Percentiles rank a stretch among this genome's conserved stretches.
Evolutionary conservation across 1,140 invertebrate species (phyloP).

Genomic region (Drosophila kurseongensis): DNA sequence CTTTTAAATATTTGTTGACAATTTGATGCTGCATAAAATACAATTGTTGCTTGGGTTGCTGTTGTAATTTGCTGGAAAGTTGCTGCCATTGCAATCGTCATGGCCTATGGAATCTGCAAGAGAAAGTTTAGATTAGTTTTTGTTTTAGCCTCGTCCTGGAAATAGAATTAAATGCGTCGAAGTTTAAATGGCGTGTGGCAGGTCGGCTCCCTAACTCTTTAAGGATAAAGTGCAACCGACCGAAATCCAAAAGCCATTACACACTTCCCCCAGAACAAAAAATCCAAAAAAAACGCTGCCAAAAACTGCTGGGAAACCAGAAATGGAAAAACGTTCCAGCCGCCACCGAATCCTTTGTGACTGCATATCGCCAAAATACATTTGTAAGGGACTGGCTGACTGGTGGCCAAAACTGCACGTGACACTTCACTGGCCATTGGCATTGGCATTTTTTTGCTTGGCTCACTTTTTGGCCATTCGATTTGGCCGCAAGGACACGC

Average conservation of each 20-base stretch:
- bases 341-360: slow-evolving; percentile 70
- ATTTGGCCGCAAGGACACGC: slow-evolving; percentile 51
- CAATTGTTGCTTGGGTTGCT: slow-evolving; percentile 77
- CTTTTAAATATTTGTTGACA: slow-evolving; percentile 79
- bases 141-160: slow-evolving; percentile 3
- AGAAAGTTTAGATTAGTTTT: slow-evolving; percentile 75
- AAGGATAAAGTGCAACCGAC: slow-evolving; percentile 28
- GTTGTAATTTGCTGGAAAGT: slow-evolving; percentile 82
- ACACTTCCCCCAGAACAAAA: slow-evolving; percentile 18
- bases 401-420: slow-evolving; percentile 58
- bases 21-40: slow-evolving; percentile 83
- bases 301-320: slow-evolving; percentile 54
- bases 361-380: slow-evolving; percentile 61
- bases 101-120: slow-evolving; percentile 90
- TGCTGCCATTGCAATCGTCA: slow-evolving; percentile 89
- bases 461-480: slow-evolving; percentile 52
- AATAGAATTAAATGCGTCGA: slow-evolving; percentile 6
- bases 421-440: slow-evolving; percentile 79
- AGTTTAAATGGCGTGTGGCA: slow-evolving; percentile 1
- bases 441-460: slow-evolving; percentile 72
- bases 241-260: slow-evolving; percentile 71
- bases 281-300: background rate
- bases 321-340: slow-evolving; percentile 44
- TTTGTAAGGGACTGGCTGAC: slow-evolving; percentile 21
- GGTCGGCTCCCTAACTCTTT: slow-evolving; percentile 1